These are phyloP conservation scores for Tapera naevia DNA, from an alignment of 2,797 vertebrate genomes.

Conservation along the genomic window DNA sequence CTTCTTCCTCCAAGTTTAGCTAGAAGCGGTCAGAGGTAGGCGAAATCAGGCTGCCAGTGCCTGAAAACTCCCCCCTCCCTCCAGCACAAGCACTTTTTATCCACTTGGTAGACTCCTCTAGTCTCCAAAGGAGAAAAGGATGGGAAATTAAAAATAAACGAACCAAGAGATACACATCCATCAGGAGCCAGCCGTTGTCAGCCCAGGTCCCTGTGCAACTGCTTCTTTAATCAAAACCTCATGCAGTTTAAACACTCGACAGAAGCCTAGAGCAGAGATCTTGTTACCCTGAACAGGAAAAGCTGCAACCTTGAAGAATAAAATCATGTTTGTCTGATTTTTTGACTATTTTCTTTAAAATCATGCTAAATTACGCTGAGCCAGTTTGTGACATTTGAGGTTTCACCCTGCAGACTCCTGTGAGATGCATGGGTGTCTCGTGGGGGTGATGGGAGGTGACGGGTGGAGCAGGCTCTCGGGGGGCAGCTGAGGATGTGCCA, in stretches of 20 bases:
- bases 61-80: background rate
- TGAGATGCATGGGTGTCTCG: background rate
- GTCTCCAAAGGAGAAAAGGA: slow-evolving; percentile 55
- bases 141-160: slow-evolving; percentile 69
- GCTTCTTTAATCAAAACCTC: slow-evolving; percentile 61
- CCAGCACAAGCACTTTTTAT: background rate
- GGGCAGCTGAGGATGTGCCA: background rate
- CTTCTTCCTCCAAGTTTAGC: background rate
- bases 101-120: slow-evolving; percentile 33
- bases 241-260: slow-evolving; percentile 30
- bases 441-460: background rate
- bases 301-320: slow-evolving; percentile 35
- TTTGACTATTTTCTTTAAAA: background rate
- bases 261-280: slow-evolving; percentile 33
- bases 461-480: background rate
- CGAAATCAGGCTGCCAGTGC: background rate
- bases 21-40: slow-evolving; percentile 33
- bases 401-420: background rate
- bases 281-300: background rate
- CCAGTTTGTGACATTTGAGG: background rate
- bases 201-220: slow-evolving; percentile 43
- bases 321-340: background rate
- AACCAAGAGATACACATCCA: slow-evolving; percentile 67
- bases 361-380: background rate
- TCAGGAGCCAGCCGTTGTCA: slow-evolving; percentile 62